Evolutionary conservation across 2,888 invertebrate genomes (phyloP).

Genomic region (Atethmia centrago): DNA sequence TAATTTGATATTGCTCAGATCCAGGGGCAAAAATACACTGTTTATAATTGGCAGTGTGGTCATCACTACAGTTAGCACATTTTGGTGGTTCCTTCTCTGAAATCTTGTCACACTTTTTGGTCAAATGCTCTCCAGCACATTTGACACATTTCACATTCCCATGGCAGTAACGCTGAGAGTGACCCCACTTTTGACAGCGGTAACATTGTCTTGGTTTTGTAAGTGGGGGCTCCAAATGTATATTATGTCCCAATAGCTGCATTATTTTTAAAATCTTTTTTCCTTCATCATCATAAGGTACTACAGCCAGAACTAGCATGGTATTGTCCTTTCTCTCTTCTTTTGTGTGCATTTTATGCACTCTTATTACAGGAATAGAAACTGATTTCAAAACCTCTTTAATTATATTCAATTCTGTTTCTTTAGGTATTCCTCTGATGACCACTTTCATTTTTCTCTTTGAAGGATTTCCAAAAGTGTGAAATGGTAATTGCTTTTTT

Average conservation of each 20-base stretch:
- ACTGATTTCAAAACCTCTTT: constrained; percentile 72
- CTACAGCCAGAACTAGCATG: constrained; percentile 74
- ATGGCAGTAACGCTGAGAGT: constrained; percentile 81
- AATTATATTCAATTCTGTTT: constrained; percentile 69
- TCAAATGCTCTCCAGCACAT: constrained; percentile 80
- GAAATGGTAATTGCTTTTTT: constrained; percentile 75
- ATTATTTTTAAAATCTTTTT: constrained; percentile 70
- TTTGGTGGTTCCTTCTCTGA: constrained; percentile 69
- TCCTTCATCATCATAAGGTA: constrained; percentile 73
- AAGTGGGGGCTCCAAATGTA: constrained; percentile 77
- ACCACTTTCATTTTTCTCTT: constrained; percentile 79
- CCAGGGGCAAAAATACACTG: constrained; percentile 72
- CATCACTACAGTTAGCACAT: constrained; percentile 80
- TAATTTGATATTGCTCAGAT: constrained; percentile 59
- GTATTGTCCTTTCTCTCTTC: constrained; percentile 64
- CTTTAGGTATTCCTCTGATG: constrained; percentile 76
- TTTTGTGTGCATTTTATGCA: constrained; percentile 78
- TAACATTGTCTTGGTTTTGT: constrained; percentile 79
- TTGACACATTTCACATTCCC: constrained; percentile 80
- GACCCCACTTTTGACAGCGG: constrained; percentile 85
- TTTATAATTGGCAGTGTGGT: constrained; percentile 79
- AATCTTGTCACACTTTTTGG: constrained; percentile 75
- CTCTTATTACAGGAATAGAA: constrained; percentile 75
- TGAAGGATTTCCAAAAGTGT: constrained; percentile 78
- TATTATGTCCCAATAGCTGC: constrained; percentile 71